Evolutionary conservation across 2,888 invertebrate species (phyloP), one percentile per base, ranked within the genome.

Genomic region (Dimorphilus gyrociliatus): DNA sequence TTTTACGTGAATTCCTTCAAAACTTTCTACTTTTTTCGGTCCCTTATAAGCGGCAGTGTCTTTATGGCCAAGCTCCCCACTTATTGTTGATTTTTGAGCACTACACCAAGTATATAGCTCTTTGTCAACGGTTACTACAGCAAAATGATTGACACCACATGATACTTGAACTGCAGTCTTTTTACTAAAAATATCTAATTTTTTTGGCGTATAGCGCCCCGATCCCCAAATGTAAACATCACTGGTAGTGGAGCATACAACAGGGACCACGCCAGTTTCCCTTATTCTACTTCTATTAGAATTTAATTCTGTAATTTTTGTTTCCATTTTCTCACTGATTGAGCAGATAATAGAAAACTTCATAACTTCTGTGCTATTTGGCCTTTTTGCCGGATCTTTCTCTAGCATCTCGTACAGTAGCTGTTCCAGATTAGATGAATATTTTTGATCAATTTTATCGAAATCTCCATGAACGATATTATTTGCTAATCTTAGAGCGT

Each of bases 191-290:
- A 55, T 32, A 19, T 60, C 59, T 28, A 55, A 44, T 38, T 53
- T 55, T 34, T 54, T 50, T 4, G 60, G 59, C 12, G 48, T 46
- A 6, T 45, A 29, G 30, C 53, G 57, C 8, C 60, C 60, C 13
- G 59, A 59, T 26, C 60, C 60, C 60, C 60, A 61, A 31, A 49
- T 47, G 36, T 53, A 59, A 4, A 56, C 51, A 56, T 59, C 42
- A 5, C n/a, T n/a, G n/a, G n/a, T n/a, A n/a, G n/a, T n/a, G n/a
- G n/a, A n/a, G n/a, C n/a, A n/a, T n/a, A n/a, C n/a, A n/a, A n/a
- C n/a, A n/a, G n/a, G n/a, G n/a, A n/a, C n/a, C n/a, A n/a, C n/a
- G n/a, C n/a, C n/a, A n/a, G n/a, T n/a, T n/a, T n/a, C n/a, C n/a
- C n/a, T n/a, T n/a, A n/a, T n/a, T n/a, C n/a, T n/a, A n/a, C n/a